phyloP scores from a whole-genome alignment of 2,113 vertebrate genomes.

The Poecile atricapillus region DNA sequence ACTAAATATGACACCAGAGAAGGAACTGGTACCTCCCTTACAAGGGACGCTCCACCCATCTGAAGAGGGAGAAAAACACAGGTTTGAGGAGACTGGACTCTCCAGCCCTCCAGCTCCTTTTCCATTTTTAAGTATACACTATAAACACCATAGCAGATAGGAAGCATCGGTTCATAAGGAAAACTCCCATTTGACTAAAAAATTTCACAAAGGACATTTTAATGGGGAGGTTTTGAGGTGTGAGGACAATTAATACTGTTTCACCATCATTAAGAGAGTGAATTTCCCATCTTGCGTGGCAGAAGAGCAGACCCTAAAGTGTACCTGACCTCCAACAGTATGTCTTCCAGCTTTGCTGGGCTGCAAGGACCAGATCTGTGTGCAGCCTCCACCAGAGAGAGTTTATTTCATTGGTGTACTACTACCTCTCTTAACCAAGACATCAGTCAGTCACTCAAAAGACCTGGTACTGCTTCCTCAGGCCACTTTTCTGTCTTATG shows the following conservation, averaged over 20 bases:
- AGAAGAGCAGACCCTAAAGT: not conserved
- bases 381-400: not conserved
- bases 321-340: not conserved
- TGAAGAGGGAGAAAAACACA: not conserved
- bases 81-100: not conserved
- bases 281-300: not conserved
- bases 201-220: not conserved
- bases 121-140: not conserved
- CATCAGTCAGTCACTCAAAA: not conserved
- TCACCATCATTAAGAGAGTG: not conserved
- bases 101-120: not conserved
- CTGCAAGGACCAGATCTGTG: not conserved
- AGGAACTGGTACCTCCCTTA: not conserved
- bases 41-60: too few species aligned
- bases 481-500: not conserved
- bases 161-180: not conserved
- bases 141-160: not conserved
- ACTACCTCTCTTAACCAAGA: not conserved
- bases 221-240: not conserved
- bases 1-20: not conserved
- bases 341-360: not conserved
- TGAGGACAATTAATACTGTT: not conserved
- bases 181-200: not conserved
- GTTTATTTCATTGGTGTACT: not conserved
- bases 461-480: not conserved